These are phyloP conservation scores for Micropoecilia bifurca DNA, from an alignment of 2,797 vertebrate genomes.

Conservation along the genomic window DNA sequence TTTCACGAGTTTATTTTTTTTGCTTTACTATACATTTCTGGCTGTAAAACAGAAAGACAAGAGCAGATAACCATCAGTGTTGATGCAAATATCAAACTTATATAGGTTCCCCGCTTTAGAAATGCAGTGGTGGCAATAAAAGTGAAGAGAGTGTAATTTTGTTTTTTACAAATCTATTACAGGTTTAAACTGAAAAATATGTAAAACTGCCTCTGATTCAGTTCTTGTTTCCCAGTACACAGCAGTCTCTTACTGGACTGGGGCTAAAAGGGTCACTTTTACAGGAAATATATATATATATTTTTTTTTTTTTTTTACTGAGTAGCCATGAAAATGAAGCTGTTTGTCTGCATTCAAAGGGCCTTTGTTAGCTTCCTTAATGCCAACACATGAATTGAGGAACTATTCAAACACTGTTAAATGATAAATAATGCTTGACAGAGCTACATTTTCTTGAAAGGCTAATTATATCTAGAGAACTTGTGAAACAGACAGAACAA, in stretches of 20 bases:
- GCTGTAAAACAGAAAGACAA: neutral
- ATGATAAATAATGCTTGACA: constrained; percentile 36
- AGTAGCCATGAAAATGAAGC: constrained; percentile 31
- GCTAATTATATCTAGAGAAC: constrained; percentile 52
- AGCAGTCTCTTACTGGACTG: constrained; percentile 21
- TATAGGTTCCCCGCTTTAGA: neutral
- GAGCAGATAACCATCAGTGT: neutral
- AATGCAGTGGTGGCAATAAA: neutral
- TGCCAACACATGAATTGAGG: constrained; percentile 27
- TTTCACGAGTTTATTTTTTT: neutral
- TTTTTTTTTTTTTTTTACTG: constrained; percentile 26
- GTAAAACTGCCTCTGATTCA: constrained; percentile 12
- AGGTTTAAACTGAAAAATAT: neutral
- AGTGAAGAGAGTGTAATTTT: neutral
- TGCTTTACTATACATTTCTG: neutral
- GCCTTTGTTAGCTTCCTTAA: constrained; percentile 48
- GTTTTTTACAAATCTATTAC: neutral
- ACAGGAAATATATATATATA: constrained; percentile 1
- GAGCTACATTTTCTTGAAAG: constrained; percentile 53
- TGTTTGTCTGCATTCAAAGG: constrained; percentile 31
- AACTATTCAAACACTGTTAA: constrained; percentile 28
- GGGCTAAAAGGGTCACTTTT: constrained; percentile 17
- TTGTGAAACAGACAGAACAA: constrained; percentile 46
- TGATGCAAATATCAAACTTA: neutral
- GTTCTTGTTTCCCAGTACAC: constrained; percentile 7